Conservation (phyloP, 2,797 vertebrate genomes). For the Spondyliosoma cantharus region DNA sequence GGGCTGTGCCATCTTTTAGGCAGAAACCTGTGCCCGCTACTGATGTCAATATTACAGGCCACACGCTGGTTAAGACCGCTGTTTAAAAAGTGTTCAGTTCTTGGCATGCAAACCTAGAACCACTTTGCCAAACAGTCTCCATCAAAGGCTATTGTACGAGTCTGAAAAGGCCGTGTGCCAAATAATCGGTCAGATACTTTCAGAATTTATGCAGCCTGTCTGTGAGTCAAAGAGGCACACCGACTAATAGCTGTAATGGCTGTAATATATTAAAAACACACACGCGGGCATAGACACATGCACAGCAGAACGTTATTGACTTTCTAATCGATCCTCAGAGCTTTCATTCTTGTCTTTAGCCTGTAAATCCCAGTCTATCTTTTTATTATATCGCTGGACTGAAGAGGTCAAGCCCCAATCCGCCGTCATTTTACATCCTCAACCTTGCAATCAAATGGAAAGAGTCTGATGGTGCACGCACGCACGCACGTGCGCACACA, state of each 20-base stretch:
- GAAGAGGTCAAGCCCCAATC: slow-evolving; percentile 57
- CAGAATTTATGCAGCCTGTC: slow-evolving; percentile 60
- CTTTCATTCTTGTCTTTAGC: slow-evolving; percentile 63
- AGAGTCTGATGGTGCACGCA: not conserved
- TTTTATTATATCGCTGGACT: slow-evolving; percentile 54
- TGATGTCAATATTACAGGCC: slow-evolving; percentile 50
- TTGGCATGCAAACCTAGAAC: slow-evolving; percentile 39
- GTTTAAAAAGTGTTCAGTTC: slow-evolving; percentile 55
- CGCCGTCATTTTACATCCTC: slow-evolving; percentile 53
- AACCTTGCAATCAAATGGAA: slow-evolving; percentile 25
- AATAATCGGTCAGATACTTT: slow-evolving; percentile 62
- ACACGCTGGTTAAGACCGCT: slow-evolving; percentile 53
- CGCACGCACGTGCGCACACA: slow-evolving; percentile 30
- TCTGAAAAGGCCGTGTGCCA: slow-evolving; percentile 57
- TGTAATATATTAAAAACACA: slow-evolving; percentile 67
- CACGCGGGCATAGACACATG: slow-evolving; percentile 28
- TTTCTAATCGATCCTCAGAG: slow-evolving; percentile 61
- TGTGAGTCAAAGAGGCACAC: slow-evolving; percentile 47
- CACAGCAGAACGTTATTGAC: slow-evolving; percentile 60
- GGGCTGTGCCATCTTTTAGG: slow-evolving; percentile 48
- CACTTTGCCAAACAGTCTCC: slow-evolving; percentile 62
- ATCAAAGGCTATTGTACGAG: slow-evolving; percentile 58
- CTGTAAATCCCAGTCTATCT: slow-evolving; percentile 65
- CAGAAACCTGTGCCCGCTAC: slow-evolving; percentile 27
- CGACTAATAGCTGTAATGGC: slow-evolving; percentile 70